These are phyloP conservation scores for Garrulus glandarius DNA, from an alignment of 2,797 vertebrate species.

Conservation along the genomic window DNA sequence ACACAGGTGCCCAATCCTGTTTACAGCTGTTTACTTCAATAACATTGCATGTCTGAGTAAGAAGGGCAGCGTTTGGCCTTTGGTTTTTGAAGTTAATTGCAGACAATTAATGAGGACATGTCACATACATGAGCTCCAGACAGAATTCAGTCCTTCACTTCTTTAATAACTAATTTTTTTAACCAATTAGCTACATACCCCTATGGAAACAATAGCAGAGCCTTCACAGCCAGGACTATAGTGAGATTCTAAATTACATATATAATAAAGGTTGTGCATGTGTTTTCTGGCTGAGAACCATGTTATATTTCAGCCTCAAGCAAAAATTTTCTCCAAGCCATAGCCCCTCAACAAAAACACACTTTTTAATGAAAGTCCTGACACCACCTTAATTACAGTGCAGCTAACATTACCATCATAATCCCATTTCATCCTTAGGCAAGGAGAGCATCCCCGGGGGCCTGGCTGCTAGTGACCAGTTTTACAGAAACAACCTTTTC, in stretches of 20 bases:
- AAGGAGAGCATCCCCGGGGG: not conserved
- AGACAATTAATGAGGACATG: not conserved
- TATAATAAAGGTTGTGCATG: not conserved
- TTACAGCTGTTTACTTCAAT: not conserved
- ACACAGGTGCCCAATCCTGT: not conserved
- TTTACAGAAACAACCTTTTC: conserved; percentile 19
- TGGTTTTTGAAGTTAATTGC: not conserved
- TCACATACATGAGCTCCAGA: not conserved
- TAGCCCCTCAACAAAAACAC: conserved; percentile 39
- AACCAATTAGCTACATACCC: not conserved
- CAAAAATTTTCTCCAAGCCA: not conserved
- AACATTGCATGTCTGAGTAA: not conserved
- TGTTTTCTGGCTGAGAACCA: conserved; percentile 7
- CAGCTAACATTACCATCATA: conserved; percentile 21
- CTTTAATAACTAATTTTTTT: not conserved
- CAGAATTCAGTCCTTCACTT: not conserved
- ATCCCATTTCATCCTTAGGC: conserved; percentile 47
- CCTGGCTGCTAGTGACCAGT: conserved; percentile 14
- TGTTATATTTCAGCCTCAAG: conserved; percentile 36
- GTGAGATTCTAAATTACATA: not conserved
- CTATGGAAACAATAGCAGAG: not conserved
- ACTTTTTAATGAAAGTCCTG: conserved; percentile 39
- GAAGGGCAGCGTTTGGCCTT: not conserved
- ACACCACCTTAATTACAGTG: conserved; percentile 53
- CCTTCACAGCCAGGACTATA: not conserved